Evolutionary conservation across 2,113 vertebrate species (phyloP), one percentile per base, ranked within the genome.

Genomic region (Trichechus manatus): DNA sequence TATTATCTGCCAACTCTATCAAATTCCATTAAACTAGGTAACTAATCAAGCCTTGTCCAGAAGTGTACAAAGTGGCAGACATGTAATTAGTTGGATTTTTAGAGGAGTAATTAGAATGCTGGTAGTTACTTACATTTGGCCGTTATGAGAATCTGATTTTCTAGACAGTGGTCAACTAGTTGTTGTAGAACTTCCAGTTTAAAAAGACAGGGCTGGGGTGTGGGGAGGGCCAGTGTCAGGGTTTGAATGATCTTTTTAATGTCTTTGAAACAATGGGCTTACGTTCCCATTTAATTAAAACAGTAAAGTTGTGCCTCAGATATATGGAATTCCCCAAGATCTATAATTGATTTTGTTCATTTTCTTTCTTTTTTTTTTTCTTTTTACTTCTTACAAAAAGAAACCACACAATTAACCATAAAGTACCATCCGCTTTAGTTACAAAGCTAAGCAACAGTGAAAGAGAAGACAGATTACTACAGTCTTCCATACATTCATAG

Each of bases 231-330:
- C 29, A 14, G 5, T 39, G 50, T 97, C 87, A 96, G 88, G 61
- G 97, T 97, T 96, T 97, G 96, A 98, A 98, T 98, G 98, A 97
- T 93, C 92, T 97, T 98, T 92, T 98, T 98, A 98, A 96, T 97
- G 93, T 83, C 91, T 90, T 97, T 97, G 97, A 75, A 98, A 99
- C 98, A 98, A 98, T 98, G 97, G 96, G 87, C 68, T 89, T 92
- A 68, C 98, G 98, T 98, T 97, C 98, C 96, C 95, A 91, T 98
- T 99, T 99, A 99, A 99, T 99, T 99, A 99, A 99, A 99, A 98
- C 97, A 98, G 92, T 98, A 98, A 98, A 98, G 72, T 97, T 98
- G 93, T 94, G 96, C 96, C 96, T 98, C 97, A 95, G 39, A 95
- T 93, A 86, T 93, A 96, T 93, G 94, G 93, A 96, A 98, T 97